Base-by-base conservation (phyloP, 1,140 invertebrate genomes). In the Dendrolimus kikuchii region DNA sequence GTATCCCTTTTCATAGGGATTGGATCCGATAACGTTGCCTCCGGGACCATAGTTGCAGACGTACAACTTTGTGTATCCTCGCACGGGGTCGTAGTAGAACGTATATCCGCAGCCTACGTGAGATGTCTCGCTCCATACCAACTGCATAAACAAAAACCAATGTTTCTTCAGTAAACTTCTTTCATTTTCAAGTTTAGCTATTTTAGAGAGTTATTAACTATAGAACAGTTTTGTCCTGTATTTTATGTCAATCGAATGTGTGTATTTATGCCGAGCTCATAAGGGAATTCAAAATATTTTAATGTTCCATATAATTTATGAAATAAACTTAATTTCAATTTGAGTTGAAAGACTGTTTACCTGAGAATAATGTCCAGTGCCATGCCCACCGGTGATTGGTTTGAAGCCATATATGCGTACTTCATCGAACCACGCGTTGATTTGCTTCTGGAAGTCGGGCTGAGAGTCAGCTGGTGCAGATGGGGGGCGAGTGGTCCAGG, bases 1-100 rank as follows among this genome's bases (percentile, higher is more conserved):
- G 71, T 89, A 89, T 42, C 94, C 94, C 54, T 90, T 91, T 75
- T 91, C 90, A 79, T 95, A 95, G 6, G 94, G 93, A 53, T 90
- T 89, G 59, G 89, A 90, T 48, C 93, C 93, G 49, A 93, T 88
- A 40, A 95, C 90, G 68, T 95, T 95, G 52, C 94, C 94, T 60
- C 92, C 92, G 6, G 94, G 93, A 53, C 94, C 94, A 71, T 95
- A 96, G 86, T 96, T 95, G 88, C 95, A 96, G 7, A 95, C 92
- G 74, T 95, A 95, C 51, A 95, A 89, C 81, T 95, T 95, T 53
- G 92, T 93, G 74, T 93, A 94, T 45, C 93, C 92, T 57, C 89
- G 80, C 4, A 85, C 57, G 2, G 89, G 88, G 57, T 94, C 92
- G 61, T 92, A 92, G 79, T 93, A 95, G 80, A 92, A 95, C 0